These are phyloP conservation scores for Smittia aterrima DNA, from an alignment of 2,888 invertebrate genomes.

Conservation along the genomic window DNA sequence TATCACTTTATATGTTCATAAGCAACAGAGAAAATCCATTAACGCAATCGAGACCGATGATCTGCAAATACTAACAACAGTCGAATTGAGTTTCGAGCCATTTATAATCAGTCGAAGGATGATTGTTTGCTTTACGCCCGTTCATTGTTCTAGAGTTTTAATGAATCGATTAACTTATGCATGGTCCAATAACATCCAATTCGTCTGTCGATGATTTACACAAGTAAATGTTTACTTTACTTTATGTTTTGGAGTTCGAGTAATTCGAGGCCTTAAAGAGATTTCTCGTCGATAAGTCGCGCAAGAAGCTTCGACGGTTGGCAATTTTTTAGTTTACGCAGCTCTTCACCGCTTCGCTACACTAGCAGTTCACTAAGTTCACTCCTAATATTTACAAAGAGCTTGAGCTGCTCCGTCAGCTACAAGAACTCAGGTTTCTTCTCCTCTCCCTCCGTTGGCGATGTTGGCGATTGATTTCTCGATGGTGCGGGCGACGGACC, in stretches of 20 bases:
- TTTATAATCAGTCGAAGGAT: background rate
- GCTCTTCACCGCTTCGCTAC: slow-evolving; percentile 4
- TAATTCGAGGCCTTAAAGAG: background rate
- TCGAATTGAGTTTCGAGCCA: too few species aligned
- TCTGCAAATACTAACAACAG: too few species aligned
- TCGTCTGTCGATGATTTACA: background rate
- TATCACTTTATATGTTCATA: too few species aligned
- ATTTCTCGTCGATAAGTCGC: background rate
- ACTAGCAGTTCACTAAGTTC: slow-evolving; percentile 28
- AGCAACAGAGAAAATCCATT: too few species aligned
- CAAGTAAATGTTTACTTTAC: background rate
- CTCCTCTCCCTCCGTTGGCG: slow-evolving; percentile 13
- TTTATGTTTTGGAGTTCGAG: background rate
- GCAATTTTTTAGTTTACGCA: too few species aligned
- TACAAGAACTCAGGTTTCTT: slow-evolving; percentile 29
- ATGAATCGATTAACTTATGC: background rate
- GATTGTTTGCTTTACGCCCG: background rate
- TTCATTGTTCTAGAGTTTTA: background rate
- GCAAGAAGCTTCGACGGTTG: too few species aligned
- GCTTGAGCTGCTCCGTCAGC: background rate
- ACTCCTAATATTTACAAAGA: slow-evolving; percentile 37
- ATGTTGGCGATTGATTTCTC: slow-evolving; percentile 21
- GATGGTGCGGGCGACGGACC: slow-evolving; percentile 65
- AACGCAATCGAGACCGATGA: too few species aligned
- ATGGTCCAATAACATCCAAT: background rate